Conservation (phyloP, 1,140 invertebrate species). For the Drosophila simulans region DNA sequence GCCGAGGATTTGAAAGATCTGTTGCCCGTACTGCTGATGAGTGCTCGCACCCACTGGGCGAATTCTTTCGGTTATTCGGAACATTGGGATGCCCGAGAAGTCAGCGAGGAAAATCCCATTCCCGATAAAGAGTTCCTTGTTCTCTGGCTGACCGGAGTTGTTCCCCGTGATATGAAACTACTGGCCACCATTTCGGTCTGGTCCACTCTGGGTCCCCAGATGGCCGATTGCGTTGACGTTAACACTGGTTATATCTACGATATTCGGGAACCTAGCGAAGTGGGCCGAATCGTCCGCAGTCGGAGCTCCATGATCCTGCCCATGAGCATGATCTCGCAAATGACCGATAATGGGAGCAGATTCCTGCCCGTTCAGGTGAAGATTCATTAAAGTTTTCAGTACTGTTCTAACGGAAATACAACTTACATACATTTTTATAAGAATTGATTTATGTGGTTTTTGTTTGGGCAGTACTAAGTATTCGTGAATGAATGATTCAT, state of each 20-base stretch:
- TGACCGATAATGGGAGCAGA: conserved; percentile 40
- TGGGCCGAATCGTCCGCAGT: conserved; percentile 34
- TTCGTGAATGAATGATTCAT: too few relatives aligned
- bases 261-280: conserved; percentile 31
- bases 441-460: too few relatives aligned
- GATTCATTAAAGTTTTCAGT: conserved; percentile 31
- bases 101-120: too few relatives aligned
- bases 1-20: conserved; percentile 34
- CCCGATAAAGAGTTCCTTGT: conserved; percentile 36
- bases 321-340: conserved; percentile 12
- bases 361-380: conserved; percentile 61
- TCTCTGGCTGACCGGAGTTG: conserved; percentile 60
- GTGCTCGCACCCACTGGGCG: conserved; percentile 28
- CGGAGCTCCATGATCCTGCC: conserved; percentile 43
- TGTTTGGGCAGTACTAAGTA: too few relatives aligned
- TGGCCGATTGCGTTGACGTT: conserved; percentile 20
- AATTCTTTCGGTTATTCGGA: neutral
- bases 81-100: too few relatives aligned
- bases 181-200: conserved; percentile 52
- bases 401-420: neutral
- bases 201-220: conserved; percentile 25
- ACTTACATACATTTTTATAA: too few relatives aligned
- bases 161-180: conserved; percentile 22
- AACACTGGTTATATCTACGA: conserved; percentile 58
- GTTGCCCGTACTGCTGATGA: conserved; percentile 68